Evolutionary conservation across 1,140 invertebrate genomes (phyloP), one percentile per base, ranked within the genome.

Genomic region (Stegodyphus dumicola): DNA sequence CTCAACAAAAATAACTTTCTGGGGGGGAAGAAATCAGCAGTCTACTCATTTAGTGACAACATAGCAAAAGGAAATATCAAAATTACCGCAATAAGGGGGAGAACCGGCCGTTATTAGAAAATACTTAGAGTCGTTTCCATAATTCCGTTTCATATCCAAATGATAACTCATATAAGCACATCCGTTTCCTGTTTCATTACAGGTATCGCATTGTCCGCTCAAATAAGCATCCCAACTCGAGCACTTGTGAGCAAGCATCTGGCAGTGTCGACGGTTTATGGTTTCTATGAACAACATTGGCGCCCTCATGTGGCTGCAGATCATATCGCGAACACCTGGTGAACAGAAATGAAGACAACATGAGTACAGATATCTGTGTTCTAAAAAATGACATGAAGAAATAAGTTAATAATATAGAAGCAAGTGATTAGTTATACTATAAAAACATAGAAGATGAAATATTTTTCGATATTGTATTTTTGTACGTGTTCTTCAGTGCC

Each of bases 231-330:
- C 64, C 81, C 74, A 76, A 11, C n/a, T n/a, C n/a, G 6, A 0
- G 74, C 81, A 85, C 11, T 9, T 60, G 52, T 76, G 69, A 9
- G 48, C 81, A 11, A 77, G 64, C 64, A 70, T 65, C 6, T 33
- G 52, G 48, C 81, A 85, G 64, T 49, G 10, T 5, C n/a, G 70
- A 6, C 91, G 84, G 15, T 94, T 94, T 73, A 98, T 94, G 83
- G 95, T 96, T 90, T 97, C 96, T 1, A 93, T 95, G 89, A 96
- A 97, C 88, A 94, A 94, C 87, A 96, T 93, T 88, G 96, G 93
- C 86, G 95, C 95, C 60, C 95, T 91, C 53, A 96, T 93, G 89
- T 97, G 96, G 89, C 96, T 95, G 89, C 96, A 97, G 1, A 97
- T 91, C 89, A 94, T 95, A 87, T 94, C 92, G 83, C 94, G 93